phyloP scores from a whole-genome alignment of 2,113 vertebrate genomes.

The Oreochromis tanganicae region DNA sequence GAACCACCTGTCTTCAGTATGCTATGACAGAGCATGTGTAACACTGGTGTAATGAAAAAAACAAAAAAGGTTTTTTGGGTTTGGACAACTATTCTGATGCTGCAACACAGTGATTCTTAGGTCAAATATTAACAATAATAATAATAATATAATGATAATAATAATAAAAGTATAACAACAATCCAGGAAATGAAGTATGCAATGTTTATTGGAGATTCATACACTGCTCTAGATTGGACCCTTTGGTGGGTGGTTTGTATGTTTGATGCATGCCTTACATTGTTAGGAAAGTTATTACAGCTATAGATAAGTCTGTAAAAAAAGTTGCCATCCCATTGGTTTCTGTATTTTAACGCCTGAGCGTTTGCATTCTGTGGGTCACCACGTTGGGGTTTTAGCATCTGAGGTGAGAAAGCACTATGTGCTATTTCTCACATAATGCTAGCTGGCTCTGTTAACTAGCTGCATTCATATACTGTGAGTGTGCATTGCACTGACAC shows the following conservation, averaged over 20 bases:
- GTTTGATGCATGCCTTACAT: too few relatives aligned
- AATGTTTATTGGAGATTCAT: background rate
- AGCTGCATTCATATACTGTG: background rate
- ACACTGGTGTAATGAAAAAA: background rate
- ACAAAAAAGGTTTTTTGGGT: background rate
- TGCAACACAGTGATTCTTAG: background rate
- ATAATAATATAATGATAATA: background rate
- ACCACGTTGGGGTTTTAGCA: background rate
- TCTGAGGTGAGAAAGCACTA: background rate
- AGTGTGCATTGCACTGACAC: too few relatives aligned
- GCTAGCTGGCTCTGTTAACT: background rate
- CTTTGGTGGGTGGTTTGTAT: too few relatives aligned
- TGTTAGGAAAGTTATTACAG: too few relatives aligned
- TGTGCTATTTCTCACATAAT: background rate
- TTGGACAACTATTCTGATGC: background rate
- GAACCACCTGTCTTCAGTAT: rapidly evolving
- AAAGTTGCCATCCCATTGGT: background rate
- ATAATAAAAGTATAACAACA: background rate
- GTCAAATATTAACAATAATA: background rate
- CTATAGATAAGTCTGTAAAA: background rate
- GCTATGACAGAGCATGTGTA: background rate
- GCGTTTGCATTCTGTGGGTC: background rate
- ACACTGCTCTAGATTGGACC: background rate
- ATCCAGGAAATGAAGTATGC: background rate
- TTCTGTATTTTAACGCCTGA: background rate